Percentiles rank a stretch among this genome's conserved stretches.
Evolutionary conservation across 2,113 vertebrate species (phyloP).

Genomic region (Pholis gunnellus): DNA sequence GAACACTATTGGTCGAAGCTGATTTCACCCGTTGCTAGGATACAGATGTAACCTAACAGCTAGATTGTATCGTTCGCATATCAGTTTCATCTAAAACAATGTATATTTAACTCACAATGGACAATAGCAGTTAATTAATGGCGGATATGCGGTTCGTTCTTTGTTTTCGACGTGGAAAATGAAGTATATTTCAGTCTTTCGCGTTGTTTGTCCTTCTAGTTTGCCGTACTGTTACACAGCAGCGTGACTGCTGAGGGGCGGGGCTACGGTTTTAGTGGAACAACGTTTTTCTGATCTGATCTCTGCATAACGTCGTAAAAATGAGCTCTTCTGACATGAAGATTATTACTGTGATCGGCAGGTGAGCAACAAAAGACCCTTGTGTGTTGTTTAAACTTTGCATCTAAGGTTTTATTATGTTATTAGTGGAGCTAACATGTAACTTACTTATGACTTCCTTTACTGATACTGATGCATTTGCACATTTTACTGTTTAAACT

Average conservation of each 20-base stretch:
- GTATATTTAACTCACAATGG: background rate
- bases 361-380: slow-evolving; percentile 67
- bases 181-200: no score
- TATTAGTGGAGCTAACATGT: background rate
- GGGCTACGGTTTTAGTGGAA: background rate
- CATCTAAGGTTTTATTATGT: background rate
- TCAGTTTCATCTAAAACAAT: rapidly evolving
- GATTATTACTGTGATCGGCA: slow-evolving; percentile 80
- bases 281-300: background rate
- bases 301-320: background rate
- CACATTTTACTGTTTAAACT: background rate
- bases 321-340: slow-evolving; percentile 69
- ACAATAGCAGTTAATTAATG: background rate
- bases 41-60: background rate
- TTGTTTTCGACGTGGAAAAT: no score
- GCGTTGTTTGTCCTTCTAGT: slow-evolving; percentile 16
- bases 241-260: slow-evolving; percentile 42
- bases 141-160: background rate
- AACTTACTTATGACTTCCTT: background rate
- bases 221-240: slow-evolving; percentile 3
- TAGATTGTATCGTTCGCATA: rapidly evolving
- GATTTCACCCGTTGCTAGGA: slow-evolving; percentile 75
- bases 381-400: background rate
- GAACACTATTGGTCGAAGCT: slow-evolving; percentile 55
- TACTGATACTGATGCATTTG: background rate